Conservation (phyloP, 1,140 invertebrate genomes). For the Diorhabda sublineata region DNA sequence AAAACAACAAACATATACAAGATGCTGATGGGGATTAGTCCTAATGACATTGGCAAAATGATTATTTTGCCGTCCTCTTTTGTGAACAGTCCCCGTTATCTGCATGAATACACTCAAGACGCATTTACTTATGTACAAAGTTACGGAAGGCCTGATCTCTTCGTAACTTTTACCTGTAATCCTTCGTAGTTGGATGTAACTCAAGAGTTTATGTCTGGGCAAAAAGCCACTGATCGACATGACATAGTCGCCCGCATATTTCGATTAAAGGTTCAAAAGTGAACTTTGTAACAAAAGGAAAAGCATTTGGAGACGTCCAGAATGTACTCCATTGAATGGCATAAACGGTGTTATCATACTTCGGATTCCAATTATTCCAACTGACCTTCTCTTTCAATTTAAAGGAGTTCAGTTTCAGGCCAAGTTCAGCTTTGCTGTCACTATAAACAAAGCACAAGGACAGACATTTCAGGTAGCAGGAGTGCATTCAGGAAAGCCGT, state of each 20-base stretch:
- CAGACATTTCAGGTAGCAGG: too few relatives aligned
- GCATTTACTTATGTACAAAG: conserved; percentile 5
- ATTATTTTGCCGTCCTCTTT: conserved; percentile 8
- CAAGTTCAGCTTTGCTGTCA: too few relatives aligned
- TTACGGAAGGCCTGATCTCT: conserved; percentile 9
- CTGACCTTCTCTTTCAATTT: background rate
- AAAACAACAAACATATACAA: background rate
- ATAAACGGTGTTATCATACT: background rate
- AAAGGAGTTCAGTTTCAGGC: background rate
- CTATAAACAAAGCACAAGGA: too few relatives aligned
- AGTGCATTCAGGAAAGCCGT: too few relatives aligned
- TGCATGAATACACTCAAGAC: conserved; percentile 9
- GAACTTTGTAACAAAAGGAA: background rate
- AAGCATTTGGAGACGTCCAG: background rate
- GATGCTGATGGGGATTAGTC: background rate
- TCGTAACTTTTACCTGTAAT: conserved; percentile 11
- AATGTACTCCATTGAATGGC: background rate
- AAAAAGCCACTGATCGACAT: background rate
- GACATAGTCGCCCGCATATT: background rate
- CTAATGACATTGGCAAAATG: conserved; percentile 3
- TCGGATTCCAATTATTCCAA: background rate
- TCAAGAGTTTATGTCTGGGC: background rate
- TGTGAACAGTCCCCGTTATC: background rate
- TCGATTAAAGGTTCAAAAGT: background rate
- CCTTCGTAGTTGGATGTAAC: conserved; percentile 1